These are phyloP conservation scores for Podarcis lilfordi DNA, from an alignment of 2,797 vertebrate genomes.

Conservation along the genomic window DNA sequence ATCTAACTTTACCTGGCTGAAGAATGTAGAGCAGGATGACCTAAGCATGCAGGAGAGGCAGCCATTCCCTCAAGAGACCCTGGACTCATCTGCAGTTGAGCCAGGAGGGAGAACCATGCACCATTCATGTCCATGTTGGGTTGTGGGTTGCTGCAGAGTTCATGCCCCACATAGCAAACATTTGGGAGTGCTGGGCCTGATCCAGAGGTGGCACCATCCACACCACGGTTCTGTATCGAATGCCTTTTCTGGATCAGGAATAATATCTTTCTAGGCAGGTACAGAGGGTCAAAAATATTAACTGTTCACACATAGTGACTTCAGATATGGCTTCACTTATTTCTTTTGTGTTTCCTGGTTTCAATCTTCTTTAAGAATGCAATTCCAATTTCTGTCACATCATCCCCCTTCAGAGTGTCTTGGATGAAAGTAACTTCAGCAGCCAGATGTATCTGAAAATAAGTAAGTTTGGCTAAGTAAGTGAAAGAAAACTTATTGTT, in stretches of 20 bases:
- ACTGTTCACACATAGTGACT: neutral
- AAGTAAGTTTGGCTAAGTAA: slow-evolving; percentile 34
- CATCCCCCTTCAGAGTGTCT: slow-evolving; percentile 79
- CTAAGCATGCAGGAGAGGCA: neutral
- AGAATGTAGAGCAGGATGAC: neutral
- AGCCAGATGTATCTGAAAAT: slow-evolving; percentile 77
- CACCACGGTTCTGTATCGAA: neutral
- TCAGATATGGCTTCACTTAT: slow-evolving; percentile 66
- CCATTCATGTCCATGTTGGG: neutral
- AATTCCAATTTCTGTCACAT: slow-evolving; percentile 83
- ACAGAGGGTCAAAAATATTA: neutral
- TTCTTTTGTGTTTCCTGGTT: slow-evolving; percentile 76
- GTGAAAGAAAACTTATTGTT: neutral
- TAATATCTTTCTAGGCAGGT: slow-evolving; percentile 13
- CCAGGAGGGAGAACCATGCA: neutral
- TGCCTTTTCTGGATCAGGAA: neutral
- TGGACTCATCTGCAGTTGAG: neutral
- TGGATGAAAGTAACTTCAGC: slow-evolving; percentile 82
- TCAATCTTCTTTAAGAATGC: slow-evolving; percentile 78
- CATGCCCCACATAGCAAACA: neutral
- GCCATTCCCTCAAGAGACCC: neutral
- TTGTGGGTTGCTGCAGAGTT: neutral
- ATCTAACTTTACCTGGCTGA: neutral
- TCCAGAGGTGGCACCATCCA: neutral
- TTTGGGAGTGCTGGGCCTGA: neutral